Base-by-base conservation (phyloP, 2,888 invertebrate genomes). In the Melieria picta region DNA sequence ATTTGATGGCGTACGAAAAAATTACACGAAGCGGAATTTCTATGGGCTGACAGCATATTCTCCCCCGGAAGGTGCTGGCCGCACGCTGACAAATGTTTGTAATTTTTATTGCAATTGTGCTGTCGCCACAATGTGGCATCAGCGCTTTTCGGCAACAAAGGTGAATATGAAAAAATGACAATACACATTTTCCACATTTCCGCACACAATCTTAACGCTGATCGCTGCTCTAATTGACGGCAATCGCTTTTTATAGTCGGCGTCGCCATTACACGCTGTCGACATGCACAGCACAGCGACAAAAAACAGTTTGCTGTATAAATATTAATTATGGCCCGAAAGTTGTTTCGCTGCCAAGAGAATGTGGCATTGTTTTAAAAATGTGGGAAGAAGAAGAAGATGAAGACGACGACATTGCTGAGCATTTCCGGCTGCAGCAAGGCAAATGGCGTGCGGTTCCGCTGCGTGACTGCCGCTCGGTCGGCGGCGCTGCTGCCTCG, bases 1-100 rank as follows among this genome's bases (percentile, higher is more conserved):
- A 30, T 30, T 30, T 30, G 30, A 30, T 30, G 30, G 30, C 30
- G 30, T 30, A 30, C 30, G 30, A 30, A 30, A 30, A 30, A 30
- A 30, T 30, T 30, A 30, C 30, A 30, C 30, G 30, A 30, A 30
- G 2, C 30, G 30, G 30, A 30, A 30, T 30, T 30, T 30, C 30
- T 30, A 30, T 30, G 30, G 30, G 30, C 30, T 30, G 30, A 30
- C 30, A 30, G 30, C 30, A 30, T 30, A 30, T 30, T 30, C 30
- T 30, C 30, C 30, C 30, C 30, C 30, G 43, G 42, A 67, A 67
- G 67, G 67, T 67, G 67, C 58, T 7, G 48, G 48, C 13, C n/a
- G 42, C 16, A 46, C 74, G 74, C 75, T 76, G 76, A 75, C 76
- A 77, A 77, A 76, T 76, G 76, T 72, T 76, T 75, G 67, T 74